phyloP scores from a whole-genome alignment of 1,140 invertebrate genomes.

The Microplitis mediator region DNA sequence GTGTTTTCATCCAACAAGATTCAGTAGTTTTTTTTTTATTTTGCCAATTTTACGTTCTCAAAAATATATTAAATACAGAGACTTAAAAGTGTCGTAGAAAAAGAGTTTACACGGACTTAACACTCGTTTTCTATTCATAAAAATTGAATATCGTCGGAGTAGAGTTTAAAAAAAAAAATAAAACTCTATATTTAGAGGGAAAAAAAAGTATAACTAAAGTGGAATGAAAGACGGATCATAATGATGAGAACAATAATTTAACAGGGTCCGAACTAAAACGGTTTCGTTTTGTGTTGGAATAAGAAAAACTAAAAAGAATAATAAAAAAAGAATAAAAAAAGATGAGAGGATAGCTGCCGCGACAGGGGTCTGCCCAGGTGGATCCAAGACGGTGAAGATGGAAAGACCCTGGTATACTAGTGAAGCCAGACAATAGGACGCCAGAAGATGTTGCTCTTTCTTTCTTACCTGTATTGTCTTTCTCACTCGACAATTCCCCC shows the following conservation, averaged over 20 bases:
- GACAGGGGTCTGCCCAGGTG: constrained; percentile 11
- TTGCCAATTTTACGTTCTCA: not conserved
- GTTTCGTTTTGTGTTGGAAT: not conserved
- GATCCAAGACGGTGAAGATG: constrained; percentile 23
- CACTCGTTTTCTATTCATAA: not conserved
- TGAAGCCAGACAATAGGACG: constrained; percentile 54
- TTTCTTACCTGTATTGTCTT: not conserved
- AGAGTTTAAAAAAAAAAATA: not conserved
- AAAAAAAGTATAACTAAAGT: not conserved
- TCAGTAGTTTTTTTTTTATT: constrained; percentile 6
- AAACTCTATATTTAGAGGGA: not conserved
- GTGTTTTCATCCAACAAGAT: constrained; percentile 3
- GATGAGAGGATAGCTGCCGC: not conserved
- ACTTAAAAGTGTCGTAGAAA: not conserved
- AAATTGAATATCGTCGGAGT: not conserved
- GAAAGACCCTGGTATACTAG: constrained; percentile 18
- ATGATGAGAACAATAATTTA: constrained; percentile 11
- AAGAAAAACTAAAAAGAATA: not conserved
- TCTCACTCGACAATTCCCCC: not conserved
- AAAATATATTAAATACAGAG: not conserved
- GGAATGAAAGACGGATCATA: not conserved
- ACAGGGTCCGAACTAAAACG: not conserved
- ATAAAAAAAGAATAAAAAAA: not conserved
- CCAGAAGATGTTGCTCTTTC: constrained; percentile 33
- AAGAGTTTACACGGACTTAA: not conserved